These are phyloP conservation scores for Pangasius larnaudii DNA, from an alignment of 2,797 vertebrate species.

Conservation along the genomic window DNA sequence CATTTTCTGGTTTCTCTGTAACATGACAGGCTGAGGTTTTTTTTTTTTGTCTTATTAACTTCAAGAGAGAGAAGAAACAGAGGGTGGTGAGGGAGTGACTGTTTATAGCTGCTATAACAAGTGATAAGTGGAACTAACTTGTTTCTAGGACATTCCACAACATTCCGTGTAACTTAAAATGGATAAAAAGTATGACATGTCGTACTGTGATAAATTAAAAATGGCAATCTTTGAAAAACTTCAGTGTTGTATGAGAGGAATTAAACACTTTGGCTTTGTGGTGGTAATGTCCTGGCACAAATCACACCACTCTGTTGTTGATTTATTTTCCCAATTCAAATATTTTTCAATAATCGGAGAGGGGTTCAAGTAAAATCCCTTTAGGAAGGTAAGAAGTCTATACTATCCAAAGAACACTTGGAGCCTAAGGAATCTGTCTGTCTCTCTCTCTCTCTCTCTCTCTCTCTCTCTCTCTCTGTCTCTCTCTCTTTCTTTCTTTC, in stretches of 20 bases:
- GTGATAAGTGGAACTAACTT: background rate
- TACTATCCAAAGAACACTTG: background rate
- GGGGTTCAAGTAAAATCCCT: background rate
- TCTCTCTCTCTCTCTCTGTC: background rate
- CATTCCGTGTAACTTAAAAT: background rate
- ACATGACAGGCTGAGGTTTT: no score
- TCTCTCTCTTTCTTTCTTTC: background rate
- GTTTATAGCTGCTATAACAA: background rate
- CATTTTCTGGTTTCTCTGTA: no score
- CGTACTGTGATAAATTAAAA: background rate
- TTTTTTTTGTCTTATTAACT: no score
- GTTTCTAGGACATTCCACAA: background rate
- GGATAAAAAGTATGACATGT: background rate
- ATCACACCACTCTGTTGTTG: background rate
- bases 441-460: background rate
- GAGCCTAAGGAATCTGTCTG: background rate
- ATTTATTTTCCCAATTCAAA: background rate
- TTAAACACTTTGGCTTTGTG: background rate
- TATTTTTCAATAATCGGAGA: background rate
- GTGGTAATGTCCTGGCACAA: background rate
- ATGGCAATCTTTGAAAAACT: background rate
- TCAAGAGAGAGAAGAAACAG: no score
- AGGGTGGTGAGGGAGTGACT: no score
- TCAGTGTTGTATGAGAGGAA: background rate
- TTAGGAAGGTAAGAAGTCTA: background rate